These are phyloP conservation scores for Pterostichus madidus DNA, from an alignment of 2,888 invertebrate genomes.

Conservation along the genomic window DNA sequence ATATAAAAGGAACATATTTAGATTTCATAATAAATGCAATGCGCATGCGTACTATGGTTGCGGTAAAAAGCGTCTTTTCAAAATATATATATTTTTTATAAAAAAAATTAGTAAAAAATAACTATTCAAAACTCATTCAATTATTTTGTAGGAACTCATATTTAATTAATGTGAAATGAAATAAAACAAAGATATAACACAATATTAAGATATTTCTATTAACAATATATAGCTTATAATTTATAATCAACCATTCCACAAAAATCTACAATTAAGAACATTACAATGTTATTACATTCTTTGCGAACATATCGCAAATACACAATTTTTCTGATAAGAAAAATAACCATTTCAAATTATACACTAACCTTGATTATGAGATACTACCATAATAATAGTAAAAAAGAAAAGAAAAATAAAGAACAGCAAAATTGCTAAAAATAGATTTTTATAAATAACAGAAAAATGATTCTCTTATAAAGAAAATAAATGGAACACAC, in stretches of 20 bases:
- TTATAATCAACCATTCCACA: conserved; percentile 79
- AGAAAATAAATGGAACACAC: conserved; percentile 43
- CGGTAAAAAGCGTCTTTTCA: neutral
- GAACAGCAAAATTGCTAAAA: conserved; percentile 68
- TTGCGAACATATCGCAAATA: conserved; percentile 74
- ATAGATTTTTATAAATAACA: conserved; percentile 69
- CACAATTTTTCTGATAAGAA: conserved; percentile 50
- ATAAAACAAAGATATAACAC: conserved; percentile 63
- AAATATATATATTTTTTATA: neutral
- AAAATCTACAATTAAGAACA: conserved; percentile 78
- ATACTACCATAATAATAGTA: conserved; percentile 69
- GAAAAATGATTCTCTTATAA: conserved; percentile 29
- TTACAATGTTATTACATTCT: conserved; percentile 76
- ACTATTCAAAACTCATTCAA: neutral
- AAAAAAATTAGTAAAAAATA: neutral
- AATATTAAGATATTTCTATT: conserved; percentile 80
- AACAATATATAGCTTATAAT: conserved; percentile 79
- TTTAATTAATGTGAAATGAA: conserved; percentile 60
- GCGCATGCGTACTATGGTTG: conserved; percentile 8
- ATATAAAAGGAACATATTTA: neutral
- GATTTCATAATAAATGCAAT: neutral
- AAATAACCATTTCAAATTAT: conserved; percentile 45
- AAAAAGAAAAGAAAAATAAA: conserved; percentile 59
- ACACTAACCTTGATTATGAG: conserved; percentile 75
- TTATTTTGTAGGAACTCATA: conserved; percentile 38